phyloP scores from a whole-genome alignment of 1,140 invertebrate species.

The Cepaea nemoralis region DNA sequence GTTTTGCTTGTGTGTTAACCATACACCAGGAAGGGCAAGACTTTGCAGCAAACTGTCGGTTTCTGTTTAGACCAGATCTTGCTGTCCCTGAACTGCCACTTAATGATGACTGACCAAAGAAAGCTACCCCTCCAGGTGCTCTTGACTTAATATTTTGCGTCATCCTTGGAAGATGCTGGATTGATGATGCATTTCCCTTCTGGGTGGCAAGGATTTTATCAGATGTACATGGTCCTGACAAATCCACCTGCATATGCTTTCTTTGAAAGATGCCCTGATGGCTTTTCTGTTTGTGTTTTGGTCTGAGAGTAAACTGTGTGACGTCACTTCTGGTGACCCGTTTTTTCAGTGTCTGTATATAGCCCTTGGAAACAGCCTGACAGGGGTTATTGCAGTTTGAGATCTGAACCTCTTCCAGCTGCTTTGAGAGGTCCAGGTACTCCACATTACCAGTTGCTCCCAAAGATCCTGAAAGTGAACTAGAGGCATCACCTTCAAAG shows the following conservation, averaged over 20 bases:
- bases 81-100: not conserved
- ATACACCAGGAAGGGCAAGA: not conserved
- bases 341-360: not conserved
- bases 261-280: not conserved
- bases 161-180: not conserved
- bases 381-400: not conserved
- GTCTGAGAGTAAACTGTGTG: not conserved
- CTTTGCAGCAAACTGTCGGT: not conserved
- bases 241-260: not conserved
- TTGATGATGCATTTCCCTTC: too few relatives aligned
- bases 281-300: not conserved
- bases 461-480: too few relatives aligned
- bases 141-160: not conserved
- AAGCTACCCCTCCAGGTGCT: not conserved
- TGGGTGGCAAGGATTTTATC: not conserved
- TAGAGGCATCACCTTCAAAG: too few relatives aligned
- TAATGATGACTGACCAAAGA: not conserved
- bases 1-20: not conserved
- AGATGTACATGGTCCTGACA: not conserved
- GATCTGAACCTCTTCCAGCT: not conserved
- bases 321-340: not conserved
- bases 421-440: not conserved
- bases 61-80: not conserved
- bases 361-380: not conserved
- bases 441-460: not conserved